Percentiles rank a stretch among this genome's conserved stretches.
These are phyloP conservation scores for Camarhynchus parvulus DNA, from an alignment of 2,113 vertebrate species.

Conservation along the genomic window DNA sequence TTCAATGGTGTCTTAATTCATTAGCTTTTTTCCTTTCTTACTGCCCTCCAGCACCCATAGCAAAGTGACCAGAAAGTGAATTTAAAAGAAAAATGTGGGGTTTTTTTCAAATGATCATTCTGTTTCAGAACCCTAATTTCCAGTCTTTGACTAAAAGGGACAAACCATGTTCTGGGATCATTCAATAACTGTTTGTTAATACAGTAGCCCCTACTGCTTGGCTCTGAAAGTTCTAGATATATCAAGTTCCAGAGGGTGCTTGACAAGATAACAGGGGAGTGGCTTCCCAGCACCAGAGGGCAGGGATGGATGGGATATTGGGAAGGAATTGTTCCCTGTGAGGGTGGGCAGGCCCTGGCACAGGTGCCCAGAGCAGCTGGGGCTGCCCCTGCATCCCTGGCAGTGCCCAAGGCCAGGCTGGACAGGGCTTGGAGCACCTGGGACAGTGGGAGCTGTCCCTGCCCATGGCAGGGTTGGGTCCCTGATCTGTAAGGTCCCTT, in stretches of 20 bases:
- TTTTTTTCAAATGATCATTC: background rate
- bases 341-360: fast-evolving
- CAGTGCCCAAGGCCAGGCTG: fast-evolving
- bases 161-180: background rate
- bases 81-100: background rate
- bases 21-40: background rate
- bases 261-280: background rate
- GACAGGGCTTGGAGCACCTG: fast-evolving
- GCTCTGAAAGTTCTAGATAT: background rate
- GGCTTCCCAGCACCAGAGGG: background rate
- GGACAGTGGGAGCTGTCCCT: fast-evolving
- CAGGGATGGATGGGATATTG: fast-evolving
- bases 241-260: background rate
- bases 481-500: background rate
- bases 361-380: background rate
- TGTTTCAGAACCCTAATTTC: background rate
- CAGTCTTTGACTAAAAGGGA: background rate
- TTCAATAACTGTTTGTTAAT: background rate
- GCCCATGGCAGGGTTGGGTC: background rate
- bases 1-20: background rate
- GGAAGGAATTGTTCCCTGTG: background rate
- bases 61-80: background rate
- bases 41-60: background rate
- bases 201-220: fast-evolving
- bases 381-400: background rate